These are phyloP conservation scores for Plectrocnemia conspersa DNA, from an alignment of 1,140 invertebrate species.

Conservation along the genomic window DNA sequence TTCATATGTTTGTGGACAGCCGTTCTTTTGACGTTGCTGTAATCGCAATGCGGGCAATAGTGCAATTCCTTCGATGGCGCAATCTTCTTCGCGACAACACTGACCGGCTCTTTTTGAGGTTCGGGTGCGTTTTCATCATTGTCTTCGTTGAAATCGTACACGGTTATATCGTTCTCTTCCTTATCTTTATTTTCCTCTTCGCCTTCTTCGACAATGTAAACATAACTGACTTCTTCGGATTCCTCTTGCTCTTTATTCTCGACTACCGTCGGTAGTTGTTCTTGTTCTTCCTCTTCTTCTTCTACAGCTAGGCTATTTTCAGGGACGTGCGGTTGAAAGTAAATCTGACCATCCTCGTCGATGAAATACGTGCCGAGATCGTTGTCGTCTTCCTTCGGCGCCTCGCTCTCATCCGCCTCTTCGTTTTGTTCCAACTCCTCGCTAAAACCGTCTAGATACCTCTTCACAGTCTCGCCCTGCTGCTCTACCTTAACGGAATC, in stretches of 20 bases:
- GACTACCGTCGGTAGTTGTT: background rate
- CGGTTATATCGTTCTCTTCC: constrained; percentile 54
- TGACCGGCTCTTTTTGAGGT: constrained; percentile 51
- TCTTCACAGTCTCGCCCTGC: constrained; percentile 48
- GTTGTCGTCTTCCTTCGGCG: constrained; percentile 44
- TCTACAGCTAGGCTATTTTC: background rate
- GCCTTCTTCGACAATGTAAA: constrained; percentile 77
- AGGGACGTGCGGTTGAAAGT: constrained; percentile 58
- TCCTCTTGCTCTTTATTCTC: background rate
- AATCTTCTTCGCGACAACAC: constrained; percentile 57
- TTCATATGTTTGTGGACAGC: constrained; percentile 85
- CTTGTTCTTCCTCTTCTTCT: background rate
- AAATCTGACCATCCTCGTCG: constrained; percentile 66
- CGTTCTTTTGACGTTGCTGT: constrained; percentile 77
- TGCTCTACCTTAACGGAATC: background rate
- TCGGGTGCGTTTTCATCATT: constrained; percentile 51
- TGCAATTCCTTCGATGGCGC: constrained; percentile 62
- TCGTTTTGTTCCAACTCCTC: constrained; percentile 67
- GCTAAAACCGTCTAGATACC: constrained; percentile 78
- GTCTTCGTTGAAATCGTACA: constrained; percentile 64
- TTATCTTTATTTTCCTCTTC: constrained; percentile 59
- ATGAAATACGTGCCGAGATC: constrained; percentile 65
- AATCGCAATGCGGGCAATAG: constrained; percentile 87
- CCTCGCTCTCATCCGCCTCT: constrained; percentile 49
- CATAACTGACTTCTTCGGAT: constrained; percentile 78